A percentile compares a stretch with the other conserved stretches of the same genome.
Conservation (phyloP, 2,888 invertebrate genomes). For the Cosmorhoe ocellata region DNA sequence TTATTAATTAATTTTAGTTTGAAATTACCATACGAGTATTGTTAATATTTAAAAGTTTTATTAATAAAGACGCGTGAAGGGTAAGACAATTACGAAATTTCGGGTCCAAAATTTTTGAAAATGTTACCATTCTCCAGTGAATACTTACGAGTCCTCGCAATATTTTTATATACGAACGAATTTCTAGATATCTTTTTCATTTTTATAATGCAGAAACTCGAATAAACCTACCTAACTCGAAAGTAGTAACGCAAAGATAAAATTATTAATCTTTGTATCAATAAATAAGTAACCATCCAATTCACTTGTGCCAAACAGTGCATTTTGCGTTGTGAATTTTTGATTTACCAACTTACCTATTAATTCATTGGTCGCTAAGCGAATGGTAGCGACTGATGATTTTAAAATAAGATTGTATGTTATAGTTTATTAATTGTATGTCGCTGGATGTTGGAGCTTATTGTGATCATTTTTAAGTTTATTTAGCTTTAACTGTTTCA, state of each 20-base stretch:
- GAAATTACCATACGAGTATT: constrained; percentile 76
- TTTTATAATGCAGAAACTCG: constrained; percentile 38
- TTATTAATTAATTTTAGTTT: constrained; percentile 50
- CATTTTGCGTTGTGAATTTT: constrained; percentile 59
- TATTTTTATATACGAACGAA: constrained; percentile 9
- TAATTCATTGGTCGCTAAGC: constrained; percentile 61
- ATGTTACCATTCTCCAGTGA: constrained; percentile 75
- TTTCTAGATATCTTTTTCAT: not conserved
- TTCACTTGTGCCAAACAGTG: constrained; percentile 60
- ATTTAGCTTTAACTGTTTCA: constrained; percentile 27
- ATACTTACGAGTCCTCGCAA: constrained; percentile 16
- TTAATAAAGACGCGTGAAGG: constrained; percentile 57
- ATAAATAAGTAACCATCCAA: constrained; percentile 8
- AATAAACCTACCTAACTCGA: constrained; percentile 27
- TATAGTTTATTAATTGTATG: constrained; percentile 60
- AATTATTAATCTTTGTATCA: no score
- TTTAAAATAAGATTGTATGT: constrained; percentile 50
- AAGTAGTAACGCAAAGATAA: no score
- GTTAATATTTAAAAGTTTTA: constrained; percentile 62
- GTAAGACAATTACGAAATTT: constrained; percentile 36
- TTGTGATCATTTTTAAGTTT: constrained; percentile 61
- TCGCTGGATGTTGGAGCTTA: constrained; percentile 57
- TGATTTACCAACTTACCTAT: constrained; percentile 31
- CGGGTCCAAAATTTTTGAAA: constrained; percentile 51
- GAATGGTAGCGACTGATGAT: constrained; percentile 57